Conservation (phyloP, 2,113 vertebrate species). For the Loxodonta africana region DNA sequence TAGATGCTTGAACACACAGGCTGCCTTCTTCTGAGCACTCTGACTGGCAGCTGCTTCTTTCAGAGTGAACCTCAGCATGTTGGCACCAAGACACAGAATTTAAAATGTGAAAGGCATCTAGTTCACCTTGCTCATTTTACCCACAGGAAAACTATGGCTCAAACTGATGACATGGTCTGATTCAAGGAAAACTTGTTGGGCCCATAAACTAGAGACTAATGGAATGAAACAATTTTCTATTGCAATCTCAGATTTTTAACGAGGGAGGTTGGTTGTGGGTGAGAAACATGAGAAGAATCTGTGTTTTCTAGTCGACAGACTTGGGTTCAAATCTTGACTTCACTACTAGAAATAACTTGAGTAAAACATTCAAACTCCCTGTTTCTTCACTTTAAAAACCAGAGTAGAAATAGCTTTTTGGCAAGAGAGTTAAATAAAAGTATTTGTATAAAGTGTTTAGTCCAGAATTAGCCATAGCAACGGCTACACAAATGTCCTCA, state of each 20-base stretch:
- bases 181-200: background rate
- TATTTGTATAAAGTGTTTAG: slow-evolving; percentile 22
- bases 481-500: background rate
- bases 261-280: background rate
- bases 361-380: background rate
- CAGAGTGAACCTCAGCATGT: background rate
- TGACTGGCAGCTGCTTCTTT: background rate
- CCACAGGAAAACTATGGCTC: slow-evolving; percentile 31
- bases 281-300: slow-evolving; percentile 38
- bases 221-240: background rate
- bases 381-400: slow-evolving; percentile 46
- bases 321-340: slow-evolving; percentile 75
- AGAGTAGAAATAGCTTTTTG: background rate
- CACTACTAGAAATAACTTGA: background rate
- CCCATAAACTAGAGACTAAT: background rate
- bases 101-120: slow-evolving; percentile 22
- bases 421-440: background rate
- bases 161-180: background rate
- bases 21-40: background rate
- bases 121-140: slow-evolving; percentile 27
- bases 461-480: background rate
- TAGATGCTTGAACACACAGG: slow-evolving; percentile 78
- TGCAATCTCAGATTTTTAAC: slow-evolving; percentile 20
- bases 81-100: slow-evolving; percentile 4
- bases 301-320: slow-evolving; percentile 41